phyloP scores from a whole-genome alignment of 1,140 invertebrate genomes.

The Penaeus vannamei region DNA sequence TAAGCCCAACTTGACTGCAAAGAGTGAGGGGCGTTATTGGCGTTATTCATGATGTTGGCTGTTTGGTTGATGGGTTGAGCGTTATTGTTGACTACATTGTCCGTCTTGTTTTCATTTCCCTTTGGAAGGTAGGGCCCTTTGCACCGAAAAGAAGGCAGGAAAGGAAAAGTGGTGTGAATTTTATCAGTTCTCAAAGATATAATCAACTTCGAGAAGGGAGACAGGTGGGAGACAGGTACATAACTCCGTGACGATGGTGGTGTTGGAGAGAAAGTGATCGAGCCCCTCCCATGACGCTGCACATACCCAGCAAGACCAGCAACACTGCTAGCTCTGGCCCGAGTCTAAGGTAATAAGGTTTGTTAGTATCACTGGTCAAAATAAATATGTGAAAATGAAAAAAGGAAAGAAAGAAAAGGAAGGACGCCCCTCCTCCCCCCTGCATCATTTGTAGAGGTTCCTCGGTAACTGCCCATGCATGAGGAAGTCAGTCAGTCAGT shows the following conservation, averaged over 20 bases:
- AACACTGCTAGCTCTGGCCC: constrained; percentile 41
- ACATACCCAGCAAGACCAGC: constrained; percentile 15
- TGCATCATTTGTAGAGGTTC: constrained; percentile 51
- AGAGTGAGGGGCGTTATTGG: constrained; percentile 53
- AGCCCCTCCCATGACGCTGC: constrained; percentile 46
- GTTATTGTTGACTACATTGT: constrained; percentile 60
- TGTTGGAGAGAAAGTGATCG: constrained; percentile 35
- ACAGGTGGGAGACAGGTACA: constrained; percentile 60
- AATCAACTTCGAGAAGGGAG: constrained; percentile 55
- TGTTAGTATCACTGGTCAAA: too few species aligned
- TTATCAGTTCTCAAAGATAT: constrained; percentile 59
- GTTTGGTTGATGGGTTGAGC: constrained; percentile 56
- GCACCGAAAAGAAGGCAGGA: constrained; percentile 63
- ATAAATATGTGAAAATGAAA: too few species aligned
- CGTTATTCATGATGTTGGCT: constrained; percentile 60
- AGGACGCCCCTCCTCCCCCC: too few species aligned
- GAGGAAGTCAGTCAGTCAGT: constrained; percentile 21
- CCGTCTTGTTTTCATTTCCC: constrained; percentile 64
- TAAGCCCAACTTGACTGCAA: constrained; percentile 64
- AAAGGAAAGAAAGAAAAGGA: too few species aligned
- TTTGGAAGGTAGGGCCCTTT: constrained; percentile 63
- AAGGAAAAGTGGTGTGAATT: constrained; percentile 65
- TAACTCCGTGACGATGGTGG: constrained; percentile 41
- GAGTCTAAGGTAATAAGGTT: constrained; percentile 41
- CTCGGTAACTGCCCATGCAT: constrained; percentile 53